Evolutionary conservation across 1,140 invertebrate genomes (phyloP).

Genomic region (Glomeris maerens): DNA sequence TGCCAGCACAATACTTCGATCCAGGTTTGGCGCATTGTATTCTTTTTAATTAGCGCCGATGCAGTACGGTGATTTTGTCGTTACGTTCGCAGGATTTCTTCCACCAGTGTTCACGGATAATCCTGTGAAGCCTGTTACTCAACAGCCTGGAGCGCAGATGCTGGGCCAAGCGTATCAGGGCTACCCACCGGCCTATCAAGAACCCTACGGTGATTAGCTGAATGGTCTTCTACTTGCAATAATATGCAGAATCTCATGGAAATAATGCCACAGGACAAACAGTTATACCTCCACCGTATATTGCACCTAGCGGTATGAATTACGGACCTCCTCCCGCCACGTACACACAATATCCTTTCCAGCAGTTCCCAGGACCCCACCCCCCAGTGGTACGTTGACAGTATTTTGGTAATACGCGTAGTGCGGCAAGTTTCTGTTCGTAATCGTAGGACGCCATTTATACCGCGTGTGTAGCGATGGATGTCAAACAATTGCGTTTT

Average conservation of each 20-base stretch:
- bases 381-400: slow-evolving; percentile 33
- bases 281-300: slow-evolving; percentile 13
- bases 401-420: no score
- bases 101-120: slow-evolving; percentile 4
- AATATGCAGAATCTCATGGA: no score
- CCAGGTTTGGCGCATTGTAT: slow-evolving; percentile 4
- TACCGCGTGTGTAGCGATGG: no score
- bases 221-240: no score
- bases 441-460: no score
- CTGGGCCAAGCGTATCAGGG: neutral
- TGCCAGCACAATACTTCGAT: slow-evolving; percentile 12
- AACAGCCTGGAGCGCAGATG: neutral
- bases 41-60: neutral
- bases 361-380: slow-evolving; percentile 27
- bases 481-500: no score
- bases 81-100: neutral
- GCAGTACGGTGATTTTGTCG: neutral
- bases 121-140: neutral
- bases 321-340: slow-evolving; percentile 18
- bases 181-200: neutral
- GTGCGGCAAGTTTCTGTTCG: no score
- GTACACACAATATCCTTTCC: slow-evolving; percentile 20
- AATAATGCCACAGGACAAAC: slow-evolving; percentile 12
- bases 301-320: slow-evolving; percentile 21
- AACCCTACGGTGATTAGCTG: slow-evolving; percentile 9